phyloP scores from a whole-genome alignment of 2,797 vertebrate genomes.

The Capromys pilorides region DNA sequence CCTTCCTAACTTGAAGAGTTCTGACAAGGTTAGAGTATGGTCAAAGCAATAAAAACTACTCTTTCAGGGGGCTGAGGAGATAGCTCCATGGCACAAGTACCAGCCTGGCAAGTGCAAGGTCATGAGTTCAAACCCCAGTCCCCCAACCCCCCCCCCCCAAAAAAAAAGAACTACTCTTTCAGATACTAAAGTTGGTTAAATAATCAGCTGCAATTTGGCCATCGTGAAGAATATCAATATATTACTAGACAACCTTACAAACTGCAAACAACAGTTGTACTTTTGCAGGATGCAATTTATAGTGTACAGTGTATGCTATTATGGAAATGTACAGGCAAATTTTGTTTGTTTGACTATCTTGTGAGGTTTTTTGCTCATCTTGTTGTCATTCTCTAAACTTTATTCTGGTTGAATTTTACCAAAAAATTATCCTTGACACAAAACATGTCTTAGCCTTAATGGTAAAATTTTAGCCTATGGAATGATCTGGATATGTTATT shows the following conservation, averaged over 20 bases:
- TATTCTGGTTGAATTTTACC: background rate
- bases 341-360: constrained; percentile 27
- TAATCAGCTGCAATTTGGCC: constrained; percentile 53
- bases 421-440: background rate
- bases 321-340: background rate
- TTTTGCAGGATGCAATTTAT: constrained; percentile 54
- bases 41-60: background rate
- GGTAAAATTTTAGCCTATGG: background rate
- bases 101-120: no score
- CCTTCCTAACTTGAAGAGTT: background rate
- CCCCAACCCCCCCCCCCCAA: no score
- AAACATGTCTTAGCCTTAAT: background rate
- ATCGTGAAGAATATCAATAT: constrained; percentile 66
- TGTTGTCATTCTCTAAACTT: background rate
- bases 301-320: background rate
- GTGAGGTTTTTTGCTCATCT: background rate
- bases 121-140: no score
- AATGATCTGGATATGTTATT: constrained; percentile 45
- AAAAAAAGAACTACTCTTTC: background rate
- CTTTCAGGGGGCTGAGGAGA: no score
- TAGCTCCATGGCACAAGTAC: no score
- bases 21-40: background rate
- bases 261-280: background rate
- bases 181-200: constrained; percentile 38
- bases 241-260: constrained; percentile 70